These are phyloP conservation scores for Trileptium ribeirensis DNA, from an alignment of 2,888 invertebrate genomes.

Conservation along the genomic window DNA sequence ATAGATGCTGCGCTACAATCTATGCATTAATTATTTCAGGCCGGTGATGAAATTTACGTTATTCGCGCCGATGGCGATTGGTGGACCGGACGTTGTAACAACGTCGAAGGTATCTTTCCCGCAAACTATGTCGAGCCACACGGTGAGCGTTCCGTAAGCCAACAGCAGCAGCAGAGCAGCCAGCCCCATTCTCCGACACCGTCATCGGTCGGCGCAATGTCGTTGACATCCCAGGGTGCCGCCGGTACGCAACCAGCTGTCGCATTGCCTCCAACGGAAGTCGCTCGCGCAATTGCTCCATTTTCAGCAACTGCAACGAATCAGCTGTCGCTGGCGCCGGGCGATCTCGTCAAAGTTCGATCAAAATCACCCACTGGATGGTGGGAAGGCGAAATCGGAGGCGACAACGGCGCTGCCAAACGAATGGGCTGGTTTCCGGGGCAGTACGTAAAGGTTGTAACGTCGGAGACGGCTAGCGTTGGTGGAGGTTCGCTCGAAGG, in stretches of 20 bases:
- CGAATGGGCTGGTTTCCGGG: slow-evolving; percentile 99
- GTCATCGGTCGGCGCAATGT: not conserved
- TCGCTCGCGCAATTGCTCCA: slow-evolving; percentile 85
- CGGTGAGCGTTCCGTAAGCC: not conserved
- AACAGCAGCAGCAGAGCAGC: too few relatives aligned
- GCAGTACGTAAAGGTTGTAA: slow-evolving; percentile 74
- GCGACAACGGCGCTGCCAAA: slow-evolving; percentile 59
- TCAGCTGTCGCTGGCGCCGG: slow-evolving; percentile 78
- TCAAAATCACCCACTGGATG: slow-evolving; percentile 94
- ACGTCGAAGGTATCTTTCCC: slow-evolving; percentile 84
- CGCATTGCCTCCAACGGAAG: slow-evolving; percentile 58
- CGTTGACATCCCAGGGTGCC: not conserved
- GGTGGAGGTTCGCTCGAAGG: not conserved
- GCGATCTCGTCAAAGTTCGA: slow-evolving; percentile 86
- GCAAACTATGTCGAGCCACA: slow-evolving; percentile 74
- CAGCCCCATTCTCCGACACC: not conserved
- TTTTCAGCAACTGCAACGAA: slow-evolving; percentile 83
- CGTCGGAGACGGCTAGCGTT: not conserved
- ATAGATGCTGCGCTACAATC: too few relatives aligned
- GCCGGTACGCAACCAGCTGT: not conserved
- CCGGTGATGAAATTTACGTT: slow-evolving; percentile 69
- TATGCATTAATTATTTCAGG: slow-evolving; percentile 71
- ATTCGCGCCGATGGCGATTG: slow-evolving; percentile 87
- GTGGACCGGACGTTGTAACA: slow-evolving; percentile 89
- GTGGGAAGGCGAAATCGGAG: slow-evolving; percentile 98